A percentile compares a stretch with the other conserved stretches of the same genome.
Conservation (phyloP, 2,113 vertebrate species). For the Poeciliopsis occidentalis region DNA sequence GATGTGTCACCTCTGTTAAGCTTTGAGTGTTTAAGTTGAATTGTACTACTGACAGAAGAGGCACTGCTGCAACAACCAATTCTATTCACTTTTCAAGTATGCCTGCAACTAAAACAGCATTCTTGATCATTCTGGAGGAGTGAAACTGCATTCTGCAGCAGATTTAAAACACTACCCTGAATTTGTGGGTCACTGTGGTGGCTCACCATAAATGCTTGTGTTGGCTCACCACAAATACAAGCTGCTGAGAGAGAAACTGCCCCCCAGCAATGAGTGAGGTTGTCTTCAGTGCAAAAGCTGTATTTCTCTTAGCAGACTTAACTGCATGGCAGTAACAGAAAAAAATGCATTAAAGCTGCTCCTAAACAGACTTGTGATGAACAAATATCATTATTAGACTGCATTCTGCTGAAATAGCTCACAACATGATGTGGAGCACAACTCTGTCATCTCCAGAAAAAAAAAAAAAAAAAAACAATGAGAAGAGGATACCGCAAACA, state of each 20-base stretch:
- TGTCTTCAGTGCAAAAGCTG: background rate
- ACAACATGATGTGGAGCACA: background rate
- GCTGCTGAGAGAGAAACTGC: conserved; percentile 14
- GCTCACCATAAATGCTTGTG: background rate
- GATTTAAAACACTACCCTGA: background rate
- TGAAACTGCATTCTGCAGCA: background rate
- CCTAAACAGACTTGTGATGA: background rate
- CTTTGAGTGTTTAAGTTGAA: background rate
- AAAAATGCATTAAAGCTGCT: background rate
- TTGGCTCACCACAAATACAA: conserved; percentile 18
- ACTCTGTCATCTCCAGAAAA: background rate
- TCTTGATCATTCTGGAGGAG: no score
- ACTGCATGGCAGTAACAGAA: background rate
- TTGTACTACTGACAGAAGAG: background rate
- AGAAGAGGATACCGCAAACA: conserved; percentile 14
- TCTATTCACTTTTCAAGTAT: background rate
- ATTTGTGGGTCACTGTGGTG: background rate
- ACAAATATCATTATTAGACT: background rate
- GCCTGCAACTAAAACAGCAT: background rate
- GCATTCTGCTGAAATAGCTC: background rate
- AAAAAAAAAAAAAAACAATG: background rate
- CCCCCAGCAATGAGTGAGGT: background rate
- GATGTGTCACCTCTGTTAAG: background rate
- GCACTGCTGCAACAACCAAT: background rate
- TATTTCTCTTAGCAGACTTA: background rate